Evolutionary conservation across 1,140 invertebrate genomes (phyloP).

Genomic region (Drosophila pandora): DNA sequence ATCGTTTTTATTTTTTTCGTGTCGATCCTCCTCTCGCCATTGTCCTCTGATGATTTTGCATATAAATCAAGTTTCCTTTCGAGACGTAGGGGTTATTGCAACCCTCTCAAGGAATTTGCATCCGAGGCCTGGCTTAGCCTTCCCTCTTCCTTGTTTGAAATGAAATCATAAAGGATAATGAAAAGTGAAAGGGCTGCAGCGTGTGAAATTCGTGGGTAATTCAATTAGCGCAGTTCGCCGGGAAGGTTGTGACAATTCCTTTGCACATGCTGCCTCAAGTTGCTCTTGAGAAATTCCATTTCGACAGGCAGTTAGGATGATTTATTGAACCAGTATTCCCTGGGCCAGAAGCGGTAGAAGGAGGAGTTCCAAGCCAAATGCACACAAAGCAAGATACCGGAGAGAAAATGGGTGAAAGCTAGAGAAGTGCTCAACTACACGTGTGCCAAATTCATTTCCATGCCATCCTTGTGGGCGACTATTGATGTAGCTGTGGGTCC

Average conservation of each 20-base stretch:
- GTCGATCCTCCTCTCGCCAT: constrained; percentile 45
- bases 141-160: neutral
- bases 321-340: constrained; percentile 67
- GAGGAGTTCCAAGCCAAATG: constrained; percentile 30
- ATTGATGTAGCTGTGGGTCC: constrained; percentile 47
- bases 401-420: constrained; percentile 24
- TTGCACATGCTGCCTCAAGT: constrained; percentile 31
- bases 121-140: constrained; percentile 10
- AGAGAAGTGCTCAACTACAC: constrained; percentile 73
- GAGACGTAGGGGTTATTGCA: constrained; percentile 39
- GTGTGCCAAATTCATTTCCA: constrained; percentile 80
- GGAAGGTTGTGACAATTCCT: constrained; percentile 9
- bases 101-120: constrained; percentile 78
- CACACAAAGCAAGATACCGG: constrained; percentile 11
- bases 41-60: constrained; percentile 61
- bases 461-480: constrained; percentile 62
- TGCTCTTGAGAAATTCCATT: constrained; percentile 65
- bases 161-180: constrained; percentile 15
- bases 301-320: constrained; percentile 76
- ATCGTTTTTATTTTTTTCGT: constrained; percentile 65
- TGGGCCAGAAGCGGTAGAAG: neutral
- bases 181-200: constrained; percentile 57
- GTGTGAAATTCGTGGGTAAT: constrained; percentile 63
- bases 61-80: constrained; percentile 68
- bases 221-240: constrained; percentile 54